phyloP scores from a whole-genome alignment of 2,113 vertebrate genomes.

The Ictidomys tridecemlineatus region DNA sequence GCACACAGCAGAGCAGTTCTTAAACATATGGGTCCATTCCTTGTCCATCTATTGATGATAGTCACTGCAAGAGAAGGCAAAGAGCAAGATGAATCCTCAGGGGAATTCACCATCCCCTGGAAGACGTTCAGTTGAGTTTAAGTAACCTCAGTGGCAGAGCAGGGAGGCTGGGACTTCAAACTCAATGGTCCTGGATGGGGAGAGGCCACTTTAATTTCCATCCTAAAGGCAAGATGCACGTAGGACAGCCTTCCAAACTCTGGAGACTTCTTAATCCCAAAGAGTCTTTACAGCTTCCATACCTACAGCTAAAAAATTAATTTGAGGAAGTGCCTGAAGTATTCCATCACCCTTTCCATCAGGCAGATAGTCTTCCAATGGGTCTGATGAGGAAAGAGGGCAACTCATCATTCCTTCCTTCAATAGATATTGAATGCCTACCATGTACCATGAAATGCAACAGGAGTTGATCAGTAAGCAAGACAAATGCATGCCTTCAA shows the following conservation, averaged over 20 bases:
- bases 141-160: not conserved
- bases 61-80: not conserved
- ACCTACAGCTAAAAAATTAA: not conserved
- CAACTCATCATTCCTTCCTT: not conserved
- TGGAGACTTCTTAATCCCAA: not conserved
- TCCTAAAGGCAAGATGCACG: not conserved
- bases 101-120: not conserved
- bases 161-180: not conserved
- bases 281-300: not conserved
- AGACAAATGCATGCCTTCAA: not conserved
- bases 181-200: not conserved
- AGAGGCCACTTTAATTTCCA: not conserved
- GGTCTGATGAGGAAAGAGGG: not conserved
- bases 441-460: not conserved
- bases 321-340: not conserved
- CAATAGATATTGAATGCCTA: not conserved
- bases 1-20: not conserved
- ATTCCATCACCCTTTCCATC: not conserved
- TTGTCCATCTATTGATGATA: not conserved
- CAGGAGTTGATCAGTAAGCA: not conserved
- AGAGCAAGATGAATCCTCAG: not conserved
- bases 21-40: too few species aligned
- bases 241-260: not conserved
- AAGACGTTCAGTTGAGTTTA: not conserved
- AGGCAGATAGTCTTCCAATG: not conserved